These are phyloP conservation scores for Pammene aurita DNA, from an alignment of 2,888 invertebrate species.

Conservation along the genomic window DNA sequence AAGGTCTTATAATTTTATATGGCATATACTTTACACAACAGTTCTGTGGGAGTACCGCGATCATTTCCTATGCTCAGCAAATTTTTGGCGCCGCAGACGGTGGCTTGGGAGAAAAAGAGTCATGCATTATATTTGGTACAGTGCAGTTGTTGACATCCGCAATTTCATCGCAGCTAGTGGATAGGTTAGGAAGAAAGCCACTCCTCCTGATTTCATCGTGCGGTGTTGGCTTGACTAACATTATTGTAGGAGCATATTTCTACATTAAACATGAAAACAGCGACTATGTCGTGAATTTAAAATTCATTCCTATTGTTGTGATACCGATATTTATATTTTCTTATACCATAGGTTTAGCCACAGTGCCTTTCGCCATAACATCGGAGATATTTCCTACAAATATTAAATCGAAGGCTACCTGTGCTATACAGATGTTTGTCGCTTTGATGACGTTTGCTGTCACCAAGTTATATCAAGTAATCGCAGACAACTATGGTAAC, in stretches of 20 bases:
- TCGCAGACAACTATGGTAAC: conserved; percentile 78
- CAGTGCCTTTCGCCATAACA: conserved; percentile 85
- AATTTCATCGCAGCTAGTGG: conserved; percentile 83
- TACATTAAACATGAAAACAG: conserved; percentile 76
- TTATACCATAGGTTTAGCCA: conserved; percentile 85
- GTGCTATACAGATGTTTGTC: conserved; percentile 84
- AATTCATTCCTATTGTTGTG: conserved; percentile 83
- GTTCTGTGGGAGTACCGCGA: conserved; percentile 84
- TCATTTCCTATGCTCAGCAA: conserved; percentile 83
- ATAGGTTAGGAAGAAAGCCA: conserved; percentile 84
- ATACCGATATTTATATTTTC: conserved; percentile 85
- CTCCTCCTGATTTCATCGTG: conserved; percentile 84
- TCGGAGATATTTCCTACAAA: conserved; percentile 86
- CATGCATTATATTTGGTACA: conserved; percentile 80
- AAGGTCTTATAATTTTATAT: conserved; percentile 83
- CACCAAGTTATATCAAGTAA: conserved; percentile 82
- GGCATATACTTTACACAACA: conserved; percentile 85
- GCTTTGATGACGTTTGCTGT: conserved; percentile 84
- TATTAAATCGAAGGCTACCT: conserved; percentile 85
- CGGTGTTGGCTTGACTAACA: conserved; percentile 79
- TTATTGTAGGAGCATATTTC: conserved; percentile 82
- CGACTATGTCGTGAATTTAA: conserved; percentile 72
- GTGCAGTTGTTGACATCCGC: conserved; percentile 82
- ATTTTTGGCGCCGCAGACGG: conserved; percentile 84
- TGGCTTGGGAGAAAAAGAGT: conserved; percentile 73